Evolutionary conservation across 2,113 vertebrate genomes (phyloP).

Genomic region (Monarcha castaneiventris): DNA sequence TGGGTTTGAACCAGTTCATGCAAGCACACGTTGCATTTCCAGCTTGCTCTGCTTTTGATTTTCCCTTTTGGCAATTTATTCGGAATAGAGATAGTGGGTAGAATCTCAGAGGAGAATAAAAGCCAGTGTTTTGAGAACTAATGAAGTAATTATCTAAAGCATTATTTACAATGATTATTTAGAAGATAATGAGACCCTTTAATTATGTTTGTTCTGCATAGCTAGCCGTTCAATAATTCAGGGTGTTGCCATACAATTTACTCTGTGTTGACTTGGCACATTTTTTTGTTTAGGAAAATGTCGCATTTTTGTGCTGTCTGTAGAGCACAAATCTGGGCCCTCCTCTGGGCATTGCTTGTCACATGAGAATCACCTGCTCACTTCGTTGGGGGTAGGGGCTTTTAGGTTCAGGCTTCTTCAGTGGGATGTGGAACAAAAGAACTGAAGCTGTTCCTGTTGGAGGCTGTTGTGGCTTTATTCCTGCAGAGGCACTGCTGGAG

Average conservation of each 20-base stretch:
- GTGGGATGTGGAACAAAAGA: not conserved
- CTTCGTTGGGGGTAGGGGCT: rapidly evolving
- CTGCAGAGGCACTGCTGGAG: not conserved
- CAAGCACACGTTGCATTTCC: not conserved
- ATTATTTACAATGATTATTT: slow-evolving; percentile 64
- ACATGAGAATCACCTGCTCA: not conserved
- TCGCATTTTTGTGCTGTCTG: not conserved
- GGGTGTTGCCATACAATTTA: not conserved
- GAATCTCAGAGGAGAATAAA: slow-evolving; percentile 61
- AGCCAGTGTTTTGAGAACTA: slow-evolving; percentile 51
- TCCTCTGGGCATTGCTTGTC: not conserved
- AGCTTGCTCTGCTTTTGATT: slow-evolving; percentile 24
- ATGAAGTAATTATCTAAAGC: slow-evolving; percentile 67
- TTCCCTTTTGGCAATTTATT: slow-evolving; percentile 54
- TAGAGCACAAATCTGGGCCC: not conserved
- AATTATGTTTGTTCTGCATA: slow-evolving; percentile 60
- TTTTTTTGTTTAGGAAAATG: not conserved
- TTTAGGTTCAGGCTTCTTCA: not conserved
- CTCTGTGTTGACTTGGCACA: not conserved
- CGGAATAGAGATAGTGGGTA: not conserved
- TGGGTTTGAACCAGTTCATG: not conserved
- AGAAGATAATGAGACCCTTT: slow-evolving; percentile 65
- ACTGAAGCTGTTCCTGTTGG: not conserved
- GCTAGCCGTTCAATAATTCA: slow-evolving; percentile 58
- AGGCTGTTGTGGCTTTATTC: not conserved